Evolutionary conservation across 2,888 invertebrate species (phyloP).

Genomic region (Hydrotaea cyrtoneurina): DNA sequence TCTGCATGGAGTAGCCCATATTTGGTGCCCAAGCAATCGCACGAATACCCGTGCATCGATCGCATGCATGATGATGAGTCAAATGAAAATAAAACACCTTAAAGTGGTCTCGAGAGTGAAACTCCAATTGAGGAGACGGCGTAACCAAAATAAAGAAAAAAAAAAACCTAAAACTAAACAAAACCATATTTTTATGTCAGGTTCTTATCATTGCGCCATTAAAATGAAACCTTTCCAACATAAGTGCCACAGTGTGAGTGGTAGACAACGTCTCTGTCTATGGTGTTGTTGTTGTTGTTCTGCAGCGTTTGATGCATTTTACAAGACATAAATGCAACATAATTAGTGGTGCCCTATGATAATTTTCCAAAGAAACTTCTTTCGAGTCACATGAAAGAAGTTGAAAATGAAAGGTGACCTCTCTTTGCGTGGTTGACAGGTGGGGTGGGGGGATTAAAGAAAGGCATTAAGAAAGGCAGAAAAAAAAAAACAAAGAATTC

Average conservation of each 20-base stretch:
- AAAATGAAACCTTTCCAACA: conserved; percentile 28
- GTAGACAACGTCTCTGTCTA: conserved; percentile 19
- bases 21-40: neutral
- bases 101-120: conserved; percentile 19
- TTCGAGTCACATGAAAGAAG: conserved; percentile 34
- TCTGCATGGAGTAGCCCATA: neutral
- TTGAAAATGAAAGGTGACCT: conserved; percentile 41
- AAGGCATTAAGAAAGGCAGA: neutral
- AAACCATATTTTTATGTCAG: conserved; percentile 43
- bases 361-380: conserved; percentile 44
- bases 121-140: neutral
- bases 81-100: neutral
- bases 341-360: conserved; percentile 53
- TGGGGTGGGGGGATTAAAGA: neutral
- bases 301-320: neutral
- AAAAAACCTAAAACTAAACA: neutral
- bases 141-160: conserved; percentile 17
- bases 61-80: neutral
- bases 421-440: neutral
- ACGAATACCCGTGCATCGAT: neutral
- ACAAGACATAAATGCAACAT: conserved; percentile 31
- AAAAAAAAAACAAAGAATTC: conserved; percentile 29
- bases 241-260: neutral
- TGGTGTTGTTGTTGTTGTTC: conserved; percentile 10
- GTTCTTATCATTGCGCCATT: conserved; percentile 58